Base-by-base conservation (phyloP, 1,140 invertebrate species). In the Colletes latitarsis region DNA sequence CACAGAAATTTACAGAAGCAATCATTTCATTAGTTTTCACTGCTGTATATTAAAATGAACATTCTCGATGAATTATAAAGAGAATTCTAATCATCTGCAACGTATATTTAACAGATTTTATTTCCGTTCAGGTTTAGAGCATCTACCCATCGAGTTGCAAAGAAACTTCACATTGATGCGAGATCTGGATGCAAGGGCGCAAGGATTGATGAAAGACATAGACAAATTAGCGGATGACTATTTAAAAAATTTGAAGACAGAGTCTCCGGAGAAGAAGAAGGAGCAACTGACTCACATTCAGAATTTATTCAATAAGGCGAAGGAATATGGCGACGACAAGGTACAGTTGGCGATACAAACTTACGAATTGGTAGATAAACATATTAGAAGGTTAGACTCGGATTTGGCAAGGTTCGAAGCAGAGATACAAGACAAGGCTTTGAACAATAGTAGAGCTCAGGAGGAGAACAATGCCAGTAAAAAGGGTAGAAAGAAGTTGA, bases 361-460 rank as follows among this genome's bases (percentile, higher is more conserved):
- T 0, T 99, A 99, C 92, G 98, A 99, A 94, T 94, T 99, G 92
- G 98, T 99, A n/a, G 98, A 99, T 90, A 99, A 99, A 94, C 98
- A 99, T 92, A 99, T 99, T 84, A 94, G 98, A 83, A 96, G 98
- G 80, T 94, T 99, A 81, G 99, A 99, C 92, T 98, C 98, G 60
- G 98, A 99, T 94, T 94, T 99, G 83, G 98, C 98, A 4, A 95
- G 98, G 77, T 99, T 99, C 92, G 98, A 99, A 92, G 96, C 97
- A 12, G 98, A 99, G 94, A 97, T 99, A 88, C 98, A 99, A 93
- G 98, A 99, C 88, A 98, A 98, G 94, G 96, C 96, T 14, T 91
- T 97, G 55, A 94, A 91, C 69, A 97, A 95, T 83, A 96, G 96
- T 21, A 94, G 96, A 67, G 94, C 94, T 52, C 94, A 95, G 84